Base-by-base conservation (phyloP, 2,797 vertebrate species). In the Artibeus jamaicensis region DNA sequence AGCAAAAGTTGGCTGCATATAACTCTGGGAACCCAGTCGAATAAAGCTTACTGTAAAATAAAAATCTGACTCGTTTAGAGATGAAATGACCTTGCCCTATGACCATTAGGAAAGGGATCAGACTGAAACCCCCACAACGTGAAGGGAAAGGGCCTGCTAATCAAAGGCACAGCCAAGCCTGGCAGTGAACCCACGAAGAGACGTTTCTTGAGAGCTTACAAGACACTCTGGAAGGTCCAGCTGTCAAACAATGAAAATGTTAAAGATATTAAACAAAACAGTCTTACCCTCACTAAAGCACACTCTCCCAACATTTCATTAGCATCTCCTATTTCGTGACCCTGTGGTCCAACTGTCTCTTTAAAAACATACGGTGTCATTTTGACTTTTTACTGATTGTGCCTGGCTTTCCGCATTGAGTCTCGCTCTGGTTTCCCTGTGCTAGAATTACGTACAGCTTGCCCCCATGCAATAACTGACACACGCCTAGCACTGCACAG, bases 1-100 rank as follows among this genome's bases (percentile, higher is more conserved):
- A 65, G 96, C 7, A 97, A 16, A 96, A 98, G 39, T 76, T 91
- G 32, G 55, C 3, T 50, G 55, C 10, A 57, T 1, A 0, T 91
- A 62, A 94, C 42, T 88, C 15, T 50, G 71, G 46, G 53, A 79
- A 67, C 15, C 2, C 39, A 22, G 59, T n/a, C 42, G 73, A 85
- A 79, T 26, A 65, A 57, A 71, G 57, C 22, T 48, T 67, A 34
- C 18, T 24, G 24, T 50, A 42, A 92, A 78, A 81, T 42, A 77
- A 53, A 76, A 83, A 92, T 37, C 39, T 92, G 34, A 91, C 67
- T 68, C 46, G 9, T 6, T 37, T 26, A 62, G 26, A 8, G 15
- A 84, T 62, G 48, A 93, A 81, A 90, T 44, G 53, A 79, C 48
- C 29, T 67, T 37, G 68, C 5, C 91, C 37, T 84, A 67, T n/a